These are phyloP conservation scores for Helobdella robusta DNA, from an alignment of 2,888 invertebrate genomes.

Conservation along the genomic window DNA sequence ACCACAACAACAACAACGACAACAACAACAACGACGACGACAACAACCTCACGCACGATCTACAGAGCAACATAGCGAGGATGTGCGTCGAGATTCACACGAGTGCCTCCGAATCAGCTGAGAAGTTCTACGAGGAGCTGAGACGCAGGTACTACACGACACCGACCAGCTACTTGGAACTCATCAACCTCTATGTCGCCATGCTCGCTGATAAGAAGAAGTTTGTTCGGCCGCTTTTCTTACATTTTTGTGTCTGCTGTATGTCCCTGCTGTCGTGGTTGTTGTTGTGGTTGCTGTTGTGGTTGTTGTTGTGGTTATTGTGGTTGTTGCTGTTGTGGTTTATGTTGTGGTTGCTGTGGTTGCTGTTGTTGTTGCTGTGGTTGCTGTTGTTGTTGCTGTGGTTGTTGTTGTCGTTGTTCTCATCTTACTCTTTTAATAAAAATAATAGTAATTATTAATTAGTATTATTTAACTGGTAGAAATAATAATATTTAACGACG, in stretches of 20 bases:
- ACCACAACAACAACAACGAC: too few species aligned
- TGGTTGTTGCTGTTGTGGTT: background rate
- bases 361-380: background rate
- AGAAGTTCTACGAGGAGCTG: constrained; percentile 69
- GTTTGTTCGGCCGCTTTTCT: constrained; percentile 44
- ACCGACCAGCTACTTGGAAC: constrained; percentile 77
- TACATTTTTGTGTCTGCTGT: background rate
- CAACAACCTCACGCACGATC: background rate
- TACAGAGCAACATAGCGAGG: constrained; percentile 52
- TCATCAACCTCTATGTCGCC: constrained; percentile 67
- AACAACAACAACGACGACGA: too few species aligned
- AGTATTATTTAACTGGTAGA: background rate
- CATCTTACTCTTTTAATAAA: too few species aligned
- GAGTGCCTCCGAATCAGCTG: constrained; percentile 71
- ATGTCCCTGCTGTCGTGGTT: background rate
- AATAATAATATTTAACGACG: background rate
- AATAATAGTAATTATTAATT: background rate
- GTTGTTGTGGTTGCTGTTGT: background rate
- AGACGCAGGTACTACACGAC: constrained; percentile 78
- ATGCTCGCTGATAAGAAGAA: constrained; percentile 64
- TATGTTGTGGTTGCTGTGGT: background rate
- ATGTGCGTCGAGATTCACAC: constrained; percentile 65
- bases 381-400: background rate
- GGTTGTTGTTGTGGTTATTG: background rate
- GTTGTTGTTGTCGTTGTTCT: background rate